Conservation (phyloP, 2,888 invertebrate genomes). For the Cremastinae sp. region DNA sequence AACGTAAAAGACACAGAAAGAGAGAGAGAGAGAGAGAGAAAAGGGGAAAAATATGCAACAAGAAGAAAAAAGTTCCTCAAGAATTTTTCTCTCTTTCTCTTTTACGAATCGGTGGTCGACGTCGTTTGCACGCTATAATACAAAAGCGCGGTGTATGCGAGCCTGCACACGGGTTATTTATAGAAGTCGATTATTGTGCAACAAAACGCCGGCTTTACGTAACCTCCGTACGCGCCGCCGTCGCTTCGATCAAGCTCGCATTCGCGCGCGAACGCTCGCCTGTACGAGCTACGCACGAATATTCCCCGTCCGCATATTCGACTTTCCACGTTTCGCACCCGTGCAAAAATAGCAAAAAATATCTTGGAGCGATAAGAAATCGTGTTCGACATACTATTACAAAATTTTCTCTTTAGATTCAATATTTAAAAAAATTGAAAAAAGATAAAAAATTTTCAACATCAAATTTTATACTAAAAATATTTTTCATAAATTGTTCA, state of each 20-base stretch:
- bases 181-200: constrained; percentile 78
- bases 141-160: constrained; percentile 68
- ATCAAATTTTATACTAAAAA: no score
- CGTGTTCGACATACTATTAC: no score
- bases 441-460: no score
- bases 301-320: neutral
- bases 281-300: neutral
- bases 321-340: no score
- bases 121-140: constrained; percentile 42
- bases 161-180: constrained; percentile 73
- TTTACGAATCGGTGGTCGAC: constrained; percentile 6
- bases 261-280: neutral
- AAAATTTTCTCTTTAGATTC: no score
- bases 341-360: no score
- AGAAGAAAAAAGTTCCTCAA: neutral
- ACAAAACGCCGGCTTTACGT: constrained; percentile 76
- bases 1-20: no score
- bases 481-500: no score
- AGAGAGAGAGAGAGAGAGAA: constrained; percentile 32
- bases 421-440: no score
- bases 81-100: constrained; percentile 11
- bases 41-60: neutral
- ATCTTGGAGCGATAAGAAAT: no score
- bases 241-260: constrained; percentile 13
- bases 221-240: constrained; percentile 66